Base-by-base conservation (phyloP, 2,113 vertebrate species). In the Tricholaema leucomelas region DNA sequence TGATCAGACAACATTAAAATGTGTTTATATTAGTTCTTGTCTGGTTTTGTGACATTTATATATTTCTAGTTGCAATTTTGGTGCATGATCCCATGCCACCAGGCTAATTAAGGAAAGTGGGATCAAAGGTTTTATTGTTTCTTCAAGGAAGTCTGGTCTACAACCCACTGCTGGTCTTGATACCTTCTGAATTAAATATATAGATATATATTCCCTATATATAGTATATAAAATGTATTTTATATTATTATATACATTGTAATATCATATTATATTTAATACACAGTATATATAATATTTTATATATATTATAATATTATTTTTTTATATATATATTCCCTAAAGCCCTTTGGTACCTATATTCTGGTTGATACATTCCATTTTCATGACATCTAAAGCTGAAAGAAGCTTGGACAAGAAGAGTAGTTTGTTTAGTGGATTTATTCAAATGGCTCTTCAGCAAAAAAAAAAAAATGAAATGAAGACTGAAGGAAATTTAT, bases 1-100 rank as follows among this genome's bases (percentile, higher is more conserved):
- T 72, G 42, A 64, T 85, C 71, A 58, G 55, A 87, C 36, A 76
- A 78, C 5, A 94, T 94, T 91, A 96, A 95, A 94, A 33, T 63
- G 42, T 9, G 66, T 84, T 25, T 65, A 8, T 18, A n/a, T 69
- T 63, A 18, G 3, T 27, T 67, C 75, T 50, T 54, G 44, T 73
- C 71, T 82, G 25, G 24, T 88, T 91, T 91, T 4, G 13, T 82
- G 33, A 59, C 17, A 12, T 61, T 48, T 65, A 9, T n/a, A 0
- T 74, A 9, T 84, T 78, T 80, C 14, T 60, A 46, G 28, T 28
- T 60, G 19, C 8, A 21, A 52, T 33, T 77, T 85, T 40, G 15
- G 48, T 69, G 54, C 66, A 40, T 33, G 19, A 25, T 20, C 10
- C 20, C 2, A 1, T 28, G 24, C 59, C 63, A 19, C 12, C 10